Base-by-base conservation (phyloP, 2,113 vertebrate genomes). In the Pelvicachromis taeniatus region DNA sequence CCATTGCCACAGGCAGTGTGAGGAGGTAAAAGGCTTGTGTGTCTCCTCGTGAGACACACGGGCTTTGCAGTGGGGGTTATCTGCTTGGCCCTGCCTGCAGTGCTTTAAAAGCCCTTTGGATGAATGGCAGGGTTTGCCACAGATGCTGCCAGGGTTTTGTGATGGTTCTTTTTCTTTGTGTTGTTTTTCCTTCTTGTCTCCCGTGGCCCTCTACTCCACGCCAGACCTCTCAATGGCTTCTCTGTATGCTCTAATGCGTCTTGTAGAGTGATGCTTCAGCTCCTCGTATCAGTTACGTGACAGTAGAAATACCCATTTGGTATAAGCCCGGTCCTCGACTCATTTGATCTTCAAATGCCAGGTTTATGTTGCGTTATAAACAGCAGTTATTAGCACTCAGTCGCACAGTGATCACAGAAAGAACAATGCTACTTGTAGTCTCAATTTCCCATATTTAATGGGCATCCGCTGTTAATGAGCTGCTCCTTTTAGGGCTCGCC, bases 61-160 rank as follows among this genome's bases (percentile, higher is more conserved):
- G 61, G 23, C 78, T 80, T 61, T 78, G 50, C 83, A 80, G 68
- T 4, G 8, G 53, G 85, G 85, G 90, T 90, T 91, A 89, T 92
- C 88, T 79, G 82, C 80, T 52, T 9, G 53, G 73, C 80, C 75
- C 84, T n/a, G 78, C 58, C 87, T 17, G 78, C 77, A 48, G 87
- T 26, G 87, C 78, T 91, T 86, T 83, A 17, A 86, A 92, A 88
- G 70, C 40, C 79, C 9, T 10, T 3, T 33, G 89, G 63, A 89
- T 91, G 90, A 90, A 91, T 81, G 83, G 79, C 87, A 78, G 59
- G 68, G 81, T 82, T 53, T 81, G 81, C 73, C 80, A 26, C 56
- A 14, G 78, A 87, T 33, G 61, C 89, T 84, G 84, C 80, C 81
- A 82, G 86, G 45, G 68, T 85, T 86, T 78, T 55, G 70, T 42